Base-by-base conservation (phyloP, 1,140 invertebrate species). In the Cydia fagiglandana region DNA sequence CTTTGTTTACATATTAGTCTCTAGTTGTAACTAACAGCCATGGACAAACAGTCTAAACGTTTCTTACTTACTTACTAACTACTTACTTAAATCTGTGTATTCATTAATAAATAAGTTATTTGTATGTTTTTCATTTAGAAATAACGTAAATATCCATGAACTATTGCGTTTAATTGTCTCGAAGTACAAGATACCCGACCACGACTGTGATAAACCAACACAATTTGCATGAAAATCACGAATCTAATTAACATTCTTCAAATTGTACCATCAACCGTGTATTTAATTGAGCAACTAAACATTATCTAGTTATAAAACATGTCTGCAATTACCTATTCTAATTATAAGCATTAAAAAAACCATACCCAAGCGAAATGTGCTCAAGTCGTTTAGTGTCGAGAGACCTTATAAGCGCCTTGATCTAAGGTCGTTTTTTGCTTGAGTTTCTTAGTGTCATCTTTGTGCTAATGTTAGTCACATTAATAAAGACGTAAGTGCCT, bases 251-350 rank as follows among this genome's bases (percentile, higher is more conserved):
- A 70, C 38, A 10, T n/a, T 34, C 28, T 68, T n/a, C 10, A 68
- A 34, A 13, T 68, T 68, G 30, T 28, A 30, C n/a, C 12, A 70
- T 70, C 34, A 41, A 17, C 3, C 66, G 34, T 17, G 15, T 70
- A 70, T 38, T 70, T 70, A 41, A 70, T 70, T 70, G 64, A 34
- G n/a, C 34, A 70, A 70, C 45, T 70, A 68, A 7, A 13, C 2
- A n/a, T 38, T n/a, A 45, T 34, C 66, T 38, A 70, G 7, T 66
- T 34, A 66, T 66, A 20, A 10, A 38, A 68, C 28, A 13, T 34
- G 20, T 30, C 20, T 28, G 13, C 64, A 64, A 64, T 64, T 34
- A 38, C 15, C 0, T 38, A 15, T 34, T 20, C 2, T 2, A 24
- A 70, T 41, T 41, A 70, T 5, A 70, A 41, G n/a, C 64, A 64